phyloP scores from a whole-genome alignment of 64 coral and sea anemone species.

The Hydrozoanthus tunicans region DNA sequence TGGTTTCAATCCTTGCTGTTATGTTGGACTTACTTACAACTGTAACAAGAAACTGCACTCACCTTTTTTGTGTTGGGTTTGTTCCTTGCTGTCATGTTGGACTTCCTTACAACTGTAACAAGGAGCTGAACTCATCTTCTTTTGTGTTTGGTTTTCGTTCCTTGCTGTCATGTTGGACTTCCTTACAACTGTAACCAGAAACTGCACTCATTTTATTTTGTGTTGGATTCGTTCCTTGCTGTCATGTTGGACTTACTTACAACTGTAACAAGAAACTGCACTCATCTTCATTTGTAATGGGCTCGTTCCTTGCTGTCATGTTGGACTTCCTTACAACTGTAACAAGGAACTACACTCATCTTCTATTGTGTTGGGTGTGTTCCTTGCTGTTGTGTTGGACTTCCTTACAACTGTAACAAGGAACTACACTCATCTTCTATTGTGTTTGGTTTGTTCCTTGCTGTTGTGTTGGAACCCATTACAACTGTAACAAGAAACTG shows the following conservation, averaged over 20 bases:
- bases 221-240: too few species aligned
- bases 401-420: too few species aligned
- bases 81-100: neutral
- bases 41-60: neutral
- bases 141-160: too few species aligned
- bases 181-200: too few species aligned
- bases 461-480: neutral
- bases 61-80: neutral
- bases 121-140: neutral
- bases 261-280: neutral
- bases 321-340: neutral
- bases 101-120: neutral
- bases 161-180: too few species aligned
- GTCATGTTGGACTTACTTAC: too few species aligned
- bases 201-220: neutral
- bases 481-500: neutral
- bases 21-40: too few species aligned
- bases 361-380: too few species aligned
- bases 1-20: too few species aligned
- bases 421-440: neutral
- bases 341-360: neutral
- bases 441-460: neutral
- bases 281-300: neutral
- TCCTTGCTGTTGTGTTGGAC: too few species aligned
- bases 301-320: too few species aligned